phyloP scores from a whole-genome alignment of 1,140 invertebrate genomes.

The fruit fly (Drosophila melanogaster) region Release_6_plus_ISO1_MT NT_033779.5:13399001-13399500 shows the following conservation, averaged over 20 bases:
- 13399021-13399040: constrained; percentile 31
- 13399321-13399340: constrained; percentile 31
- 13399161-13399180: neutral
- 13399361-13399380: constrained; percentile 21
- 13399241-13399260: constrained; percentile 61
- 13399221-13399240: constrained; percentile 68
- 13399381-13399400: constrained; percentile 58
- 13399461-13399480: neutral
- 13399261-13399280: constrained; percentile 54
- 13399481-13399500: neutral
- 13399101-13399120: neutral
- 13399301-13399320: constrained; percentile 55
- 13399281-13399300: constrained; percentile 36
- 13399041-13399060: neutral
- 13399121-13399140: neutral
- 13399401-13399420: constrained; percentile 65
- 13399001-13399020: constrained; percentile 39
- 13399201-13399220: constrained; percentile 12
- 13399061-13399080: neutral
- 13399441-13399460: constrained; percentile 40
- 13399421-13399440: constrained; percentile 52
- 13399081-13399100: neutral
- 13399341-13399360: constrained; percentile 65
- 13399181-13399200: neutral
- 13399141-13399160: neutral